Evolutionary conservation across 2,888 invertebrate genomes (phyloP), one percentile per base, ranked within the genome.

Genomic region (Pterostichus madidus): DNA sequence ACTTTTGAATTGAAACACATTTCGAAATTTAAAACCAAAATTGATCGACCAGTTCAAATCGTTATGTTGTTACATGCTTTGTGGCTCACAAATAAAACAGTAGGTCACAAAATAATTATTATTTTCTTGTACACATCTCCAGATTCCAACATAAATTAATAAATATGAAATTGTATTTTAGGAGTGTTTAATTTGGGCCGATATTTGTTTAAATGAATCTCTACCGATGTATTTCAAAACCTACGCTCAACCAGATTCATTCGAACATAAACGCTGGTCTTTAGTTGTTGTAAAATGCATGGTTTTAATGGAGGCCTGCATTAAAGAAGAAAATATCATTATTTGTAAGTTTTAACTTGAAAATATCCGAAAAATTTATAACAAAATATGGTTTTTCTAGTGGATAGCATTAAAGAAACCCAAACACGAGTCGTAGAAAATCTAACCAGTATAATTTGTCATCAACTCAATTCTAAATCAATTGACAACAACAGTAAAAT

Each of bases 161-260:
- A 44, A 31, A 31, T 59, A 59, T 59, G 2, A 61, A 61, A 53
- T 13, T 13, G 3, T 17, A 46, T 53, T 84, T 82, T 91, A 93
- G 84, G 93, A 94, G 64, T 95, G 96, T 87, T 93, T 95, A 84
- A 90, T 93, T 85, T 97, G 96, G 96, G 93, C 94, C 0, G 94
- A 97, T 86, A 93, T 92, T 80, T 95, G 95, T 86, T 90, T 96
- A 24, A 92, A 95, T 87, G 96, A 96, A 90, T 92, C 95, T 0
- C 91, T 96, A 77, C 92, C 93, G 77, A 93, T 93, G 88, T 94
- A 93, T 87, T 91, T 93, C 17, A 89, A 88, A 84, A 86, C 91
- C 87, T 86, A 90, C 84, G 89, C 88, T 85, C 89, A 92, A 91
- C 90, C 87, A 90, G 89, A 83, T 87, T 92, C 44, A 87, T 90